A percentile compares a stretch with the other conserved stretches of the same genome.
Conservation (phyloP, 2,888 invertebrate genomes). For the Euphydryas editha region DNA sequence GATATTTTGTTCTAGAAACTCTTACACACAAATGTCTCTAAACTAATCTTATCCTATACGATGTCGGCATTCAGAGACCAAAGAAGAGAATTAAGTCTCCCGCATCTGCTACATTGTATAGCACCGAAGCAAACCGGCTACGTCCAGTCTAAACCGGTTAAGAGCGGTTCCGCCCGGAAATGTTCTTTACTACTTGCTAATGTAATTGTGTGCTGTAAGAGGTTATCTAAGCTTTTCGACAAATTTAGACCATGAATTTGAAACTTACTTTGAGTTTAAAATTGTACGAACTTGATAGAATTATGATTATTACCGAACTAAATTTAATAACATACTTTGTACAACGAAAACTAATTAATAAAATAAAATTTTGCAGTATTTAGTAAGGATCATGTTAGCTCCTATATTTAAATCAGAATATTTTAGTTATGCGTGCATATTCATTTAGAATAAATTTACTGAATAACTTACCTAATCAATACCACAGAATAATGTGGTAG, state of each 20-base stretch:
- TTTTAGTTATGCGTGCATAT: too few relatives aligned
- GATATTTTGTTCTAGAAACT: conserved; percentile 5
- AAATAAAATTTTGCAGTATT: background rate
- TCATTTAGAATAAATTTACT: background rate
- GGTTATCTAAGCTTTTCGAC: conserved; percentile 19
- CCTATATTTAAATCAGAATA: too few relatives aligned
- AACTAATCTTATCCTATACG: conserved; percentile 39
- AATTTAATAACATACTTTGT: background rate
- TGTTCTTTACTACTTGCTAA: conserved; percentile 72
- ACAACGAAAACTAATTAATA: too few relatives aligned
- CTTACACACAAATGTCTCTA: conserved; percentile 14
- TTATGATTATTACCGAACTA: background rate
- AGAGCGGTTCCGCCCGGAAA: conserved; percentile 64
- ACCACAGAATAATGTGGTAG: background rate
- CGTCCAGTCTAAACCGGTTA: conserved; percentile 65
- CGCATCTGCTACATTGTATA: conserved; percentile 42
- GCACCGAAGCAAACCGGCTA: conserved; percentile 32
- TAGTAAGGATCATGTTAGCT: background rate
- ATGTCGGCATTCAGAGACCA: conserved; percentile 45
- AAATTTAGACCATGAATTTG: conserved; percentile 9
- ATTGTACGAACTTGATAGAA: background rate
- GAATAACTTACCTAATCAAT: background rate
- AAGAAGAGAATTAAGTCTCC: conserved; percentile 46
- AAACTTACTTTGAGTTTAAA: background rate
- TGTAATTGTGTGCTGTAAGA: conserved; percentile 72